Percentiles rank a stretch among this genome's conserved stretches.
Conservation (phyloP, 2,888 invertebrate genomes). For the Aphrophora alni region DNA sequence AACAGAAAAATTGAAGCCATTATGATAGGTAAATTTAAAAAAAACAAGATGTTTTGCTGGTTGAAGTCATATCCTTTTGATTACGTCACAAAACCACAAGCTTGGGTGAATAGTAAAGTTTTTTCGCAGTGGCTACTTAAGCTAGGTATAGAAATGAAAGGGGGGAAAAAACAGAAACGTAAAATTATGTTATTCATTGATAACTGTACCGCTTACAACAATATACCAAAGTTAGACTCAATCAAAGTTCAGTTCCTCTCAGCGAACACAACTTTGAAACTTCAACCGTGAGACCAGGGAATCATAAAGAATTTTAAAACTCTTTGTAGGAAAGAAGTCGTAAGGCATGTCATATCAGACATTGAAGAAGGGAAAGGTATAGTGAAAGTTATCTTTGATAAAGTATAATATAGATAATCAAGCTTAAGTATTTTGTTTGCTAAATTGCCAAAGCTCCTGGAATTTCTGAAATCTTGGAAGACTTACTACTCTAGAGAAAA, state of each 20-base stretch:
- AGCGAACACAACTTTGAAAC: neutral
- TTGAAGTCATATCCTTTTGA: conserved; percentile 22
- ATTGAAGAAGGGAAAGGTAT: too few species aligned
- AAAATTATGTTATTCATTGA: conserved; percentile 19
- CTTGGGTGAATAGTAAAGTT: conserved; percentile 31
- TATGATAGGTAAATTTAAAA: conserved; percentile 25
- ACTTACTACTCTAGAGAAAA: too few species aligned
- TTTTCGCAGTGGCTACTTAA: conserved; percentile 23
- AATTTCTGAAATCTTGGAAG: too few species aligned
- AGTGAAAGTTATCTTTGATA: too few species aligned
- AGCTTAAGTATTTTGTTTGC: too few species aligned
- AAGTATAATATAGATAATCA: too few species aligned
- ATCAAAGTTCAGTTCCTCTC: conserved; percentile 18
- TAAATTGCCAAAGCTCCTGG: too few species aligned
- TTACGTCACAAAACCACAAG: conserved; percentile 26
- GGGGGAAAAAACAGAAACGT: neutral
- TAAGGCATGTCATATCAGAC: too few species aligned
- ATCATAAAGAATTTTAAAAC: conserved; percentile 43
- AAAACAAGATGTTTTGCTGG: conserved; percentile 25
- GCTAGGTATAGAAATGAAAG: neutral
- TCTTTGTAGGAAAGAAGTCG: conserved; percentile 39
- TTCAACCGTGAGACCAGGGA: conserved; percentile 43
- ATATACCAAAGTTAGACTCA: neutral
- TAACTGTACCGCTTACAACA: conserved; percentile 25
- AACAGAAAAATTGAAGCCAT: conserved; percentile 28